Base-by-base conservation (phyloP, 2,888 invertebrate species). In the Tenthredo notha region DNA sequence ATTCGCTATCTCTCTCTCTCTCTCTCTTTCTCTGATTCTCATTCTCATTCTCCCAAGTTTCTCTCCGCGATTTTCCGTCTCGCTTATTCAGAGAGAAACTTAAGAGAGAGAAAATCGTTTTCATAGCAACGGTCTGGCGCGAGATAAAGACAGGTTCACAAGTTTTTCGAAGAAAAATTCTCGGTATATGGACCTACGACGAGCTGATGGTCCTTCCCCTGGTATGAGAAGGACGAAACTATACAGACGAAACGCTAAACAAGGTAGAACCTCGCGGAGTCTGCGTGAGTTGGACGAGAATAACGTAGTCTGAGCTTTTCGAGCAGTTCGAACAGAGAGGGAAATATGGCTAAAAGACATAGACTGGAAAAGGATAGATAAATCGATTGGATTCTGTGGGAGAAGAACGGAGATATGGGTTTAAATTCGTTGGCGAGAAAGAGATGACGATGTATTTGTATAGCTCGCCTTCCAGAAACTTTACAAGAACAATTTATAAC, bases 401-500 rank as follows among this genome's bases (percentile, higher is more conserved):
- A 83, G 47, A 47, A 25, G 67, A 67, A 67, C 47, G 61, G 82
- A 67, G 29, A 83, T 47, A 83, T 47, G 12, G 37, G 67, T 43
- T 83, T 67, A 61, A 67, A 67, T 83, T 12, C 82, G 67, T 40
- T 67, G 12, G 82, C 43, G 25, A 50, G 75, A 25, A 72, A 18
- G 47, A 47, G 84, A 33, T 21, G 43, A 33, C 7, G 21, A 67
- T 9, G 90, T 90, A 90, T 91, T 91, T 91, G 90, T 91, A 90
- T 89, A 90, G 90, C 91, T 85, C 88, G 88, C 88, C 85, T 90
- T 89, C 90, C 4, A 88, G 90, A 90, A 91, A 91, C 90, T 91
- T 91, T 88, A 89, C 88, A 88, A 90, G 90, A 91, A 91, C 91
- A 90, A 91, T 91, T 91, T 91, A 90, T 91, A 90, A 91, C 90